Percentiles rank a stretch among this genome's conserved stretches.
These are phyloP conservation scores for Reticulitermes lucifugus DNA, from an alignment of 2,888 invertebrate genomes.

Conservation along the genomic window DNA sequence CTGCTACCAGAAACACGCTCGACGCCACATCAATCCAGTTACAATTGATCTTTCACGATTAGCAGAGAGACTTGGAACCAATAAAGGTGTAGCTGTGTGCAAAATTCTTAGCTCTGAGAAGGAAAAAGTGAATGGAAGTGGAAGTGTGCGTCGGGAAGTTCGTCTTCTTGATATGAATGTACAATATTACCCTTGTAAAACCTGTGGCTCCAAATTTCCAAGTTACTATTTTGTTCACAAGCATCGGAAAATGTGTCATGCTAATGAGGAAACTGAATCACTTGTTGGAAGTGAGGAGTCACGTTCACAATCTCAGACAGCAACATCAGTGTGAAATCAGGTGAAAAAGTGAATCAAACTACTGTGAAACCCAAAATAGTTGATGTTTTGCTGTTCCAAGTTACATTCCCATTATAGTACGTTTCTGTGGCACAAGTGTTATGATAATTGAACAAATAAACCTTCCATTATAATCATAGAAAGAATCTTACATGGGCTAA, in stretches of 20 bases:
- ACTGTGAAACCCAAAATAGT: too few relatives aligned
- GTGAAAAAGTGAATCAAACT: too few relatives aligned
- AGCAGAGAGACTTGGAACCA: conserved; percentile 46
- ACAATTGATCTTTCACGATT: conserved; percentile 61
- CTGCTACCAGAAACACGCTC: conserved; percentile 85
- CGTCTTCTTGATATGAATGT: conserved; percentile 80
- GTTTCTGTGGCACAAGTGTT: too few relatives aligned
- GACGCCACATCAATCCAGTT: conserved; percentile 75
- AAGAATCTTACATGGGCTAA: too few relatives aligned
- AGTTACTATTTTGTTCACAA: conserved; percentile 95
- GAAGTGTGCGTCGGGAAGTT: conserved; percentile 66
- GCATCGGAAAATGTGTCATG: conserved; percentile 87
- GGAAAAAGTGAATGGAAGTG: conserved; percentile 41
- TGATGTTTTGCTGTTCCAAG: too few relatives aligned
- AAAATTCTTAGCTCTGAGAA: conserved; percentile 34
- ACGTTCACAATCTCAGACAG: conserved; percentile 46
- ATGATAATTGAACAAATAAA: too few relatives aligned
- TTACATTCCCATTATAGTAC: too few relatives aligned
- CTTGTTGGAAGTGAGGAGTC: conserved; percentile 58
- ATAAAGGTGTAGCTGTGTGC: conserved; percentile 39
- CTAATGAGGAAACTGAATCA: conserved; percentile 67
- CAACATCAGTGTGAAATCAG: conserved; percentile 41
- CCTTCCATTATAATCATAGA: too few relatives aligned
- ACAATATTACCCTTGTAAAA: conserved; percentile 94
- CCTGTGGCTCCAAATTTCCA: conserved; percentile 91